Conservation (phyloP, 2,797 vertebrate species). For the Odontamblyopus lacepedii region DNA sequence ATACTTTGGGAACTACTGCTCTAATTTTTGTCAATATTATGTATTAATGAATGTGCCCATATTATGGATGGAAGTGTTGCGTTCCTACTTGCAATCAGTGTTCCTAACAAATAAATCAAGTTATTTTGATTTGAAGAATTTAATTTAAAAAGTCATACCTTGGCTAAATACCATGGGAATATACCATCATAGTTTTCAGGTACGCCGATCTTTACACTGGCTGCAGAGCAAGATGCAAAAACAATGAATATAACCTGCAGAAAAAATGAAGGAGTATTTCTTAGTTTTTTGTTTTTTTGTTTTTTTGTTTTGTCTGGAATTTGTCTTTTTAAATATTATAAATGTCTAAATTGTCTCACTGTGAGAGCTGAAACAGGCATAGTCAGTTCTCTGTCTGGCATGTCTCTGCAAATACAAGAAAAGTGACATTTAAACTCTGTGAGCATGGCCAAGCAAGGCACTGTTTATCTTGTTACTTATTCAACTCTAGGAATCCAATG, state of each 20-base stretch:
- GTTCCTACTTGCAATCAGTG: too few relatives aligned
- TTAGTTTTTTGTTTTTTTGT: background rate
- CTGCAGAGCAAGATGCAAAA: slow-evolving; percentile 59
- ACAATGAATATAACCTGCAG: slow-evolving; percentile 47
- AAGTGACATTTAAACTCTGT: slow-evolving; percentile 37
- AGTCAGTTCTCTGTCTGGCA: slow-evolving; percentile 35
- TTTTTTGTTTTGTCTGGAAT: too few relatives aligned
- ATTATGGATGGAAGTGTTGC: too few relatives aligned
- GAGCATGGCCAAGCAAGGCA: slow-evolving; percentile 17
- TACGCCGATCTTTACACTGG: slow-evolving; percentile 76
- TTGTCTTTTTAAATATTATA: background rate
- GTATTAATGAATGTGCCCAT: too few relatives aligned
- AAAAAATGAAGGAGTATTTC: background rate
- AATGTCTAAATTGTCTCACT: slow-evolving; percentile 52
- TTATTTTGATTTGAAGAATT: background rate
- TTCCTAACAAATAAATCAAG: too few relatives aligned
- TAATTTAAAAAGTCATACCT: slow-evolving; percentile 68
- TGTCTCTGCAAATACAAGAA: slow-evolving; percentile 38
- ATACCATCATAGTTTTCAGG: slow-evolving; percentile 84
- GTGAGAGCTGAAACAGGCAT: slow-evolving; percentile 38
- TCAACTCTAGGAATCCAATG: slow-evolving; percentile 35
- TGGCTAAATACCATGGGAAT: slow-evolving; percentile 81
- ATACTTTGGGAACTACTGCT: too few relatives aligned
- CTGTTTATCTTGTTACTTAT: slow-evolving; percentile 51
- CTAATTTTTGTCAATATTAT: too few relatives aligned